phyloP scores from a whole-genome alignment of 2,113 vertebrate genomes.

The Lepidothrix coronata region DNA sequence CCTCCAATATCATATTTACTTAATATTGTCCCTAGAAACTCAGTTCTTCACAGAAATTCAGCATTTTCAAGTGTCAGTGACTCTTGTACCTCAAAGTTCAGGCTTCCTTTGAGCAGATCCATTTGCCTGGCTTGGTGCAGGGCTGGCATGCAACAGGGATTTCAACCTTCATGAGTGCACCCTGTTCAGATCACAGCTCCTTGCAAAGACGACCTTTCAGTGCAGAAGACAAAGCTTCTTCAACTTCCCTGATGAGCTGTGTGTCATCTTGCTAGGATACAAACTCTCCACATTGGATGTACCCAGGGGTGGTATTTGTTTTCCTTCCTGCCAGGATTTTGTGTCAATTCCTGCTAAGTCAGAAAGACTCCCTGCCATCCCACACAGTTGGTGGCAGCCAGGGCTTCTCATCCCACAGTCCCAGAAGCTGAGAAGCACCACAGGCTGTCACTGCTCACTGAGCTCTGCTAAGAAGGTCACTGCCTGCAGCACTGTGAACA shows the following conservation, averaged over 20 bases:
- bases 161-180: not conserved
- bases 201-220: not conserved
- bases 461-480: not conserved
- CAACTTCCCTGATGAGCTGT: not conserved
- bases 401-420: rapidly evolving
- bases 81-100: not conserved
- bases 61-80: not conserved
- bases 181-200: rapidly evolving
- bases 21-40: not conserved
- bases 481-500: not conserved
- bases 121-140: not conserved
- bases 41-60: not conserved
- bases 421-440: not conserved
- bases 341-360: not conserved
- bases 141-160: not conserved
- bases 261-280: not conserved
- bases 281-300: not conserved
- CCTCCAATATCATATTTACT: not conserved
- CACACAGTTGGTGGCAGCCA: not conserved
- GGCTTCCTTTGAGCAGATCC: not conserved
- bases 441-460: not conserved
- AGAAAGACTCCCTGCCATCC: not conserved
- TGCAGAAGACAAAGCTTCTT: not conserved
- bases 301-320: not conserved
- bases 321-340: not conserved